These are phyloP conservation scores for Choristoneura fumiferana DNA, from an alignment of 1,140 invertebrate species.

Conservation along the genomic window DNA sequence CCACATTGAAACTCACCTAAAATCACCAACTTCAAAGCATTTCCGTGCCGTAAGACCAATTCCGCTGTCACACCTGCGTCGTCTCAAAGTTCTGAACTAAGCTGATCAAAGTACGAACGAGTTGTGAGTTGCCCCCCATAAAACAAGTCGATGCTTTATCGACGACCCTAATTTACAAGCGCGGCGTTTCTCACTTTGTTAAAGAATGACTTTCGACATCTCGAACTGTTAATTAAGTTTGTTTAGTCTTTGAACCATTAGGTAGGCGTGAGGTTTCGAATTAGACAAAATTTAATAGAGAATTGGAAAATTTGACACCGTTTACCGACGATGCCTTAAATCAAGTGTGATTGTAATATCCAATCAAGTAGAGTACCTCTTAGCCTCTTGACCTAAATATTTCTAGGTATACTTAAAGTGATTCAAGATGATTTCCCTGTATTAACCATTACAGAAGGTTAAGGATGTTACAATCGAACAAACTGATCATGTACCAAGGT, in stretches of 20 bases:
- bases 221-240: conserved; percentile 2
- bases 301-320: no score
- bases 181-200: not conserved
- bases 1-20: not conserved
- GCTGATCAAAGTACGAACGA: conserved; percentile 5
- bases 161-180: conserved; percentile 1
- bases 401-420: no score
- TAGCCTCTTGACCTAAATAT: no score
- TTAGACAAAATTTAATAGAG: no score
- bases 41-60: not conserved
- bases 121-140: not conserved
- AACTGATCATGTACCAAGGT: no score
- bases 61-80: not conserved
- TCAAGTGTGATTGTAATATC: no score
- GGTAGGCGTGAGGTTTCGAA: not conserved
- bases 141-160: conserved; percentile 5
- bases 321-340: no score
- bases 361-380: no score
- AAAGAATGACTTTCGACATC: not conserved
- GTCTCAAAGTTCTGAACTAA: conserved; percentile 1
- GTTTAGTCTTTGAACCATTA: conserved; percentile 1
- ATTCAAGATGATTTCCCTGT: no score
- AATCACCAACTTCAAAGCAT: conserved; percentile 10
- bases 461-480: no score
- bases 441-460: no score